Evolutionary conservation across 2,888 invertebrate genomes (phyloP), one percentile per base, ranked within the genome.

Genomic region (Yponomeuta sedellus): DNA sequence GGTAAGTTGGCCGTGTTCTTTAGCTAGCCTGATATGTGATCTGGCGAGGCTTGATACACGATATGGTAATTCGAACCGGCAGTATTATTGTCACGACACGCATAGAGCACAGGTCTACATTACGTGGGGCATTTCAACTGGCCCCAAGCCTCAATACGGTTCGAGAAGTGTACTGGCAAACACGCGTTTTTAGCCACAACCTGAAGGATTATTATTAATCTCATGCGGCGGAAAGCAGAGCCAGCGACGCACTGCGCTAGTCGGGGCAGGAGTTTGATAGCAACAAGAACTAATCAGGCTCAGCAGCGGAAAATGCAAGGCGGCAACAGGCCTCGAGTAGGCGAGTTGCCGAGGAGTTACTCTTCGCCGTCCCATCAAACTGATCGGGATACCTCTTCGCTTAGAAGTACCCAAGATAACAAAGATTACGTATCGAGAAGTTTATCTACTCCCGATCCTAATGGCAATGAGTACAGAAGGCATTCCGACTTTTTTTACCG

Each of bases 21-120:
- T 77, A 52, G 44, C 83, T 85, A 83, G 81, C 86, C 79, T 86
- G 78, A 78, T 86, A 86, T 86, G 85, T 88, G 85, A 85, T 82
- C 86, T 89, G 86, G 85, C 59, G 59, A 78, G 79, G 90, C 88
- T 88, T 85, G 89, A 81, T 77, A 89, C 73, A 71, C 70, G 82
- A 89, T 86, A 89, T 78, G 75, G 88, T 77, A 78, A 89, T 83
- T 78, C 73, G 78, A 91, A 86, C 79, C 75, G 71, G 69, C 75
- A 74, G 74, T 52, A 52, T 52, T 16, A 52, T 52, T 52, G 79
- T 77, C 75, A 79, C 76, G 79, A 84, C 78, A 85, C 81, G 80
- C 80, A 80, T 85, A 83, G 70, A 79, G 82, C 81, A 83, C 82
- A 75, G 69, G 71, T 71, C 77, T 72, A 82, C 75, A 74, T 83